phyloP scores from a whole-genome alignment of 2,113 vertebrate species.

The Urocynchramus pylzowi region DNA sequence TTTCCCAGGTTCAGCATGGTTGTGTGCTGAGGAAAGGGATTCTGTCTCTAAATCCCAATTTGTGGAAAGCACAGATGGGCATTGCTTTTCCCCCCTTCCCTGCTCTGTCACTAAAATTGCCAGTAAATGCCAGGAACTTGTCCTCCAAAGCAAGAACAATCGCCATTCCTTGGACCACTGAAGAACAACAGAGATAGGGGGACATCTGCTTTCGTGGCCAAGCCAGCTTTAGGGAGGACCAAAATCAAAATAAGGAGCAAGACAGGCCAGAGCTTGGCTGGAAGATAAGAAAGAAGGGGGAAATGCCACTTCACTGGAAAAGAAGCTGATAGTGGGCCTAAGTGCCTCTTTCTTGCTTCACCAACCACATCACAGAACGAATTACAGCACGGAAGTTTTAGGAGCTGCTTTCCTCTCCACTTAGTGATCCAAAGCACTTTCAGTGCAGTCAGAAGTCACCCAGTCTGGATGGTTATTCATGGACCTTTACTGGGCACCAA shows the following conservation, averaged over 20 bases:
- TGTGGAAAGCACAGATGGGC: background rate
- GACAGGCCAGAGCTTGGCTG: background rate
- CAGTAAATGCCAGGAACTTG: background rate
- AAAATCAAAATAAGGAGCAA: background rate
- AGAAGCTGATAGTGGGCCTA: background rate
- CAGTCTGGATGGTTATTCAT: rapidly evolving
- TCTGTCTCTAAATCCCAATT: background rate
- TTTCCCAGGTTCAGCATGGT: background rate
- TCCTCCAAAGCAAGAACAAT: background rate
- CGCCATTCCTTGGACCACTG: background rate
- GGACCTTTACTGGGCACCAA: background rate
- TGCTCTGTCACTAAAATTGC: background rate
- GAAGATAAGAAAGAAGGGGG: background rate
- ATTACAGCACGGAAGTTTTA: background rate
- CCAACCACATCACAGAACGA: background rate
- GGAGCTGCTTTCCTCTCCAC: background rate
- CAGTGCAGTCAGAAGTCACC: background rate
- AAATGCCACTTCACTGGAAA: background rate
- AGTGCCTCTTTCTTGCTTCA: background rate
- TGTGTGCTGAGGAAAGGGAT: background rate
- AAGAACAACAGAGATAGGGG: rapidly evolving
- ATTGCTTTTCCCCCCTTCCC: background rate
- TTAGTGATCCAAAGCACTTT: background rate
- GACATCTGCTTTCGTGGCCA: background rate
- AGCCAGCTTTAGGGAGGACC: background rate